These are phyloP conservation scores for Galerucella calmariensis DNA, from an alignment of 2,888 invertebrate genomes.

Conservation along the genomic window DNA sequence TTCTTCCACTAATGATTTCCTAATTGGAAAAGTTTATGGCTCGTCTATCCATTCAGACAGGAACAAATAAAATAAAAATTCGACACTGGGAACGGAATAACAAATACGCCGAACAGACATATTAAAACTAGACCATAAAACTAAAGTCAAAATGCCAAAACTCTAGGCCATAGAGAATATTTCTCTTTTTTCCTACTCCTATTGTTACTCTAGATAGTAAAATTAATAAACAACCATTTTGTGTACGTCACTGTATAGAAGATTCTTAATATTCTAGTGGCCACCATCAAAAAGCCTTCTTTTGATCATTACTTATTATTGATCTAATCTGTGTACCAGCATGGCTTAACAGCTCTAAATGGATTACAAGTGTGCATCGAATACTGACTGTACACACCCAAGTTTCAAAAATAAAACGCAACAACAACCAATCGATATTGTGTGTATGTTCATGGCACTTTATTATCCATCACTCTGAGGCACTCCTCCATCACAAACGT, in stretches of 20 bases:
- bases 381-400: constrained; percentile 38
- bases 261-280: constrained; percentile 18
- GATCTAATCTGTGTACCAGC: constrained; percentile 49
- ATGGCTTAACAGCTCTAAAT: constrained; percentile 45
- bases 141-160: too few species aligned
- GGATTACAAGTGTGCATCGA: constrained; percentile 42
- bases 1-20: too few species aligned
- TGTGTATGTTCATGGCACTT: constrained; percentile 23
- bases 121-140: too few species aligned
- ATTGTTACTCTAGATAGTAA: too few species aligned
- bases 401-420: constrained; percentile 35
- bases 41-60: too few species aligned
- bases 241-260: not conserved
- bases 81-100: too few species aligned
- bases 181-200: too few species aligned
- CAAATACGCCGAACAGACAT: too few species aligned
- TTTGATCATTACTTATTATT: constrained; percentile 36
- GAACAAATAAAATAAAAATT: too few species aligned
- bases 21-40: too few species aligned
- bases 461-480: constrained; percentile 18
- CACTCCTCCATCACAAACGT: constrained; percentile 24
- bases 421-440: constrained; percentile 28
- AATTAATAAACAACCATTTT: not conserved
- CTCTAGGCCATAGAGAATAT: too few species aligned
- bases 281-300: constrained; percentile 7